Percentiles rank a stretch among this genome's conserved stretches.
Evolutionary conservation across 2,113 vertebrate species (phyloP).

Genomic region (Eulemur rufifrons): DNA sequence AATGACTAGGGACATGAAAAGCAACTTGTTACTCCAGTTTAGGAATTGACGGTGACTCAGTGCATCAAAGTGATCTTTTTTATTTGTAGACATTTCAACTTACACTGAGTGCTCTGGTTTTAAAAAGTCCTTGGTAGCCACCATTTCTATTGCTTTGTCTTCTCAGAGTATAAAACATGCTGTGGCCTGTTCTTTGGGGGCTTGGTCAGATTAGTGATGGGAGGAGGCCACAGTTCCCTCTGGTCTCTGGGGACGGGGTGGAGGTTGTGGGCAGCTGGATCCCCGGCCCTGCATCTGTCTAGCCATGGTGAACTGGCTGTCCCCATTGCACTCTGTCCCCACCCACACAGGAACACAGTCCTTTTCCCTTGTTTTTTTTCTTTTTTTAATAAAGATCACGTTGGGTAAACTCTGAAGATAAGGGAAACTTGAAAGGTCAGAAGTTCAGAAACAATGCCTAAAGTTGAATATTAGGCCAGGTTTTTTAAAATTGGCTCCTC

Average conservation of each 20-base stretch:
- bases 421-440: conserved; percentile 12
- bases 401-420: not conserved
- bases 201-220: not conserved
- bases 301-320: not conserved
- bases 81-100: not conserved
- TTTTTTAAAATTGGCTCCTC: not conserved
- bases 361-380: not conserved
- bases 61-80: not conserved
- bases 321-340: not conserved
- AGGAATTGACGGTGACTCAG: not conserved
- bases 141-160: not conserved
- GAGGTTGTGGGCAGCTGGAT: not conserved
- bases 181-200: not conserved
- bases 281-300: not conserved
- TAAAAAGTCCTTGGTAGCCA: not conserved
- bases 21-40: not conserved
- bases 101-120: not conserved
- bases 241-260: too few relatives aligned
- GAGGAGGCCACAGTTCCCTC: not conserved
- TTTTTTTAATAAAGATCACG: too few relatives aligned
- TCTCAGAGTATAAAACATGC: not conserved
- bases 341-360: not conserved
- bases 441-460: not conserved
- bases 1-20: not conserved
- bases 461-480: not conserved